A percentile compares a stretch with the other conserved stretches of the same genome.
phyloP scores from a whole-genome alignment of 2,797 vertebrate species.

The Chromobotia macracanthus region DNA sequence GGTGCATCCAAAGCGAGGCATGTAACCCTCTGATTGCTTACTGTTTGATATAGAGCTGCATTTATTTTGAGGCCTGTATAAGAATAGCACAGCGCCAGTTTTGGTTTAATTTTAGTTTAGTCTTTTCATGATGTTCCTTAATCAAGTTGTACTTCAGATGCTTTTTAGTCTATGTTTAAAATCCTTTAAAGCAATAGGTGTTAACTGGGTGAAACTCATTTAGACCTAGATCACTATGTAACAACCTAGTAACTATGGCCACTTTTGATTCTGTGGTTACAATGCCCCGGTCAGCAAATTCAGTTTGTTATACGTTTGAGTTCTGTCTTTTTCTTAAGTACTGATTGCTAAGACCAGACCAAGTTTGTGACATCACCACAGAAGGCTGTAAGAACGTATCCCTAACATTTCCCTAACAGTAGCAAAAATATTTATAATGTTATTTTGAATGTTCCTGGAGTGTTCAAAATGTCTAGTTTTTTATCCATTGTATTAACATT shows the following conservation, averaged over 20 bases:
- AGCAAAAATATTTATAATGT: no score
- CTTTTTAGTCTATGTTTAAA: no score
- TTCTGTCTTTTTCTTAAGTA: constrained; percentile 25
- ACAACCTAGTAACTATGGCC: constrained; percentile 13
- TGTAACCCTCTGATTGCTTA: constrained; percentile 34
- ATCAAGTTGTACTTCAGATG: no score
- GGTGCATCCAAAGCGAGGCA: constrained; percentile 38
- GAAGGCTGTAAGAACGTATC: constrained; percentile 11
- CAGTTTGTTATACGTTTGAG: neutral
- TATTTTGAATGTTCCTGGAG: no score
- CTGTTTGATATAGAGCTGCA: constrained; percentile 35
- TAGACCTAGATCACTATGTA: neutral
- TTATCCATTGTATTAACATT: no score
- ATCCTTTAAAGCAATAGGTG: no score
- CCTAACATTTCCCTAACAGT: no score
- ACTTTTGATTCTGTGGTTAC: constrained; percentile 25
- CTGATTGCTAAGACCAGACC: neutral
- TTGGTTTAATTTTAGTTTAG: neutral
- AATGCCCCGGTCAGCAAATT: neutral
- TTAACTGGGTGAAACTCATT: neutral
- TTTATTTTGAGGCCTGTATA: constrained; percentile 23
- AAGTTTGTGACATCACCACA: constrained; percentile 17
- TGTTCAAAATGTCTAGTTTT: no score
- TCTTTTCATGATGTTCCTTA: no score
- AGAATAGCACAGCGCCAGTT: constrained; percentile 8